Evolutionary conservation across 2,888 invertebrate species (phyloP).

Genomic region (Anorthoa munda): DNA sequence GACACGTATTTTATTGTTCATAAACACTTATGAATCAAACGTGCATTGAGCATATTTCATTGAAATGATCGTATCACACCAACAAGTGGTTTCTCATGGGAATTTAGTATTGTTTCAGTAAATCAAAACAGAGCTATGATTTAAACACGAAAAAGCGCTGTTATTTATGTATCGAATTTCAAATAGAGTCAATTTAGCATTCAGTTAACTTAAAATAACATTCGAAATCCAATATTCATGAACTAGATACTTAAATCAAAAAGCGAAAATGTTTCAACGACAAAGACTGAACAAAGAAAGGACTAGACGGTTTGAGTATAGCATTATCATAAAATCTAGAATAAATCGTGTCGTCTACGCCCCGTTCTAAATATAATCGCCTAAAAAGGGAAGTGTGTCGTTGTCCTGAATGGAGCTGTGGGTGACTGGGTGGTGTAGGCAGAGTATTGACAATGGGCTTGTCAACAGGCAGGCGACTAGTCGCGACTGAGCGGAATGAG

Average conservation of each 20-base stretch:
- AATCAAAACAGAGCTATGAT: constrained; percentile 32
- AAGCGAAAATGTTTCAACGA: constrained; percentile 38
- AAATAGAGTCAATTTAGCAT: constrained; percentile 20
- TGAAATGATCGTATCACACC: constrained; percentile 17
- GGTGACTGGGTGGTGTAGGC: constrained; percentile 56
- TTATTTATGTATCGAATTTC: constrained; percentile 8
- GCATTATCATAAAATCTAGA: constrained; percentile 55
- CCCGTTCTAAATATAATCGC: constrained; percentile 60
- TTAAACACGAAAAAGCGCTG: constrained; percentile 27
- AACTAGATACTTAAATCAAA: constrained; percentile 26
- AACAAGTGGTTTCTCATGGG: constrained; percentile 52
- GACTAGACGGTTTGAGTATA: constrained; percentile 25
- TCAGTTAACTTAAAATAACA: constrained; percentile 41
- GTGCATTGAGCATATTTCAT: constrained; percentile 29
- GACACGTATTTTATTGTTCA: constrained; percentile 40
- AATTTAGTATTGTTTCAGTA: constrained; percentile 34
- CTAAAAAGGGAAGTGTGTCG: constrained; percentile 68
- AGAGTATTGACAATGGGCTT: constrained; percentile 67
- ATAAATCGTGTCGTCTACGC: constrained; percentile 45
- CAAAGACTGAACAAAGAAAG: constrained; percentile 45
- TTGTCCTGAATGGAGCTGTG: constrained; percentile 66
- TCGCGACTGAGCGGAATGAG: constrained; percentile 75
- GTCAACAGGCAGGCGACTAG: constrained; percentile 76
- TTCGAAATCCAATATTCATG: constrained; percentile 43
- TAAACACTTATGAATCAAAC: constrained; percentile 37